phyloP scores from a whole-genome alignment of 2,888 invertebrate genomes.

The Andrena camellia region DNA sequence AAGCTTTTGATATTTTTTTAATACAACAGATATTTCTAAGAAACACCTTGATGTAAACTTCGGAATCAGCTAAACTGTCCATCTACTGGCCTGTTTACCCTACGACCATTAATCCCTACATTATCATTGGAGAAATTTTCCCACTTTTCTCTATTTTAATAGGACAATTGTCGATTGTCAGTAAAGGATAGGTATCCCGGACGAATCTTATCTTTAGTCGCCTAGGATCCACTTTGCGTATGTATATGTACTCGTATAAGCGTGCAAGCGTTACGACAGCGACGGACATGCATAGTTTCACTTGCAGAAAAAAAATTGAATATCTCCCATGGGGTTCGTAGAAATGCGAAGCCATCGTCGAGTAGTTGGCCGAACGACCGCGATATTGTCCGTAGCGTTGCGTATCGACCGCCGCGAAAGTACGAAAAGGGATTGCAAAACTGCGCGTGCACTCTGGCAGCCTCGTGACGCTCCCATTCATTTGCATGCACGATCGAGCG shows the following conservation, averaged over 20 bases:
- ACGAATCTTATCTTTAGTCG: not conserved
- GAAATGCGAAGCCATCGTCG: slow-evolving; percentile 58
- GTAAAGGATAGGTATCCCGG: not conserved
- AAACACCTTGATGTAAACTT: too few species aligned
- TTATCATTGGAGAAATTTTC: not conserved
- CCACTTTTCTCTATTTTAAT: not conserved
- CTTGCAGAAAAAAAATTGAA: too few species aligned
- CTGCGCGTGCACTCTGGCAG: slow-evolving; percentile 33
- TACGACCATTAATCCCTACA: not conserved
- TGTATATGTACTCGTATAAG: too few species aligned
- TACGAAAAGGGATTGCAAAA: slow-evolving; percentile 66
- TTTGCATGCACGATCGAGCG: slow-evolving; percentile 44
- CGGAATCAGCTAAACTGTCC: not conserved
- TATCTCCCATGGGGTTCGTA: not conserved
- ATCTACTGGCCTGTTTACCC: not conserved
- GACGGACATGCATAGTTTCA: not conserved
- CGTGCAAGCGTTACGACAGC: not conserved
- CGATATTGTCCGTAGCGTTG: slow-evolving; percentile 38
- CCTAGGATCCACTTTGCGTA: too few species aligned
- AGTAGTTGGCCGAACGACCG: slow-evolving; percentile 48
- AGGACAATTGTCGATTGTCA: not conserved
- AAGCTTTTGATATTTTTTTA: too few species aligned
- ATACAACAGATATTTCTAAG: too few species aligned
- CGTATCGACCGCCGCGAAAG: slow-evolving; percentile 64
- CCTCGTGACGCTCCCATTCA: slow-evolving; percentile 51